These are phyloP conservation scores for Labroides dimidiatus DNA, from an alignment of 2,797 vertebrate species.

Conservation along the genomic window DNA sequence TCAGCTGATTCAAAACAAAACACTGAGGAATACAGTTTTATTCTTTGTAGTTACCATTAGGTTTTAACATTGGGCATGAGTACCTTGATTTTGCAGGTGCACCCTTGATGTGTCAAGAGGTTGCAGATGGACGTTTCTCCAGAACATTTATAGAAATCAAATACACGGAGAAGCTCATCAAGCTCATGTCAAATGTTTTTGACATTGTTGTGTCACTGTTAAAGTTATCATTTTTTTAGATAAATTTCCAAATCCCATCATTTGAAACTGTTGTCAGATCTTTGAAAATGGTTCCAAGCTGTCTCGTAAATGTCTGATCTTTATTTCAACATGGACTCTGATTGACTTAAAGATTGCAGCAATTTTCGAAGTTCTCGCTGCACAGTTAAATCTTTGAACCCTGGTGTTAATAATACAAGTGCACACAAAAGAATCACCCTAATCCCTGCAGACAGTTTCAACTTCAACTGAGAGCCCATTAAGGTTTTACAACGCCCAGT, in stretches of 20 bases:
- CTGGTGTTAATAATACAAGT: constrained; percentile 9
- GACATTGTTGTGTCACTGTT: no score
- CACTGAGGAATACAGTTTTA: background rate
- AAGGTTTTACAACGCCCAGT: constrained; percentile 40
- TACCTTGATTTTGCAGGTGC: background rate
- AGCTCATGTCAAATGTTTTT: no score
- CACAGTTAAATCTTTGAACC: background rate
- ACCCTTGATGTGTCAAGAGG: background rate
- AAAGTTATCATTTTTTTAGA: no score
- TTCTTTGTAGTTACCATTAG: background rate
- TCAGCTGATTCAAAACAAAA: background rate
- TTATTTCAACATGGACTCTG: background rate
- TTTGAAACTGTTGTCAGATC: no score
- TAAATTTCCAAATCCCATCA: no score
- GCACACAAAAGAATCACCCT: no score
- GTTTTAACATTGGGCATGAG: background rate
- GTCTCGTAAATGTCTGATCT: background rate
- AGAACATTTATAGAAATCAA: no score
- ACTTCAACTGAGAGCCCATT: constrained; percentile 7
- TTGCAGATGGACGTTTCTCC: background rate
- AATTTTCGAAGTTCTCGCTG: background rate
- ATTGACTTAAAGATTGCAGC: background rate
- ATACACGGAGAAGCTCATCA: no score
- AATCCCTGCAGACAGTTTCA: background rate
- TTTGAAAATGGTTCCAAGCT: background rate